Evolutionary conservation across 2,888 invertebrate genomes (phyloP).

Genomic region (Drosophila cognata): DNA sequence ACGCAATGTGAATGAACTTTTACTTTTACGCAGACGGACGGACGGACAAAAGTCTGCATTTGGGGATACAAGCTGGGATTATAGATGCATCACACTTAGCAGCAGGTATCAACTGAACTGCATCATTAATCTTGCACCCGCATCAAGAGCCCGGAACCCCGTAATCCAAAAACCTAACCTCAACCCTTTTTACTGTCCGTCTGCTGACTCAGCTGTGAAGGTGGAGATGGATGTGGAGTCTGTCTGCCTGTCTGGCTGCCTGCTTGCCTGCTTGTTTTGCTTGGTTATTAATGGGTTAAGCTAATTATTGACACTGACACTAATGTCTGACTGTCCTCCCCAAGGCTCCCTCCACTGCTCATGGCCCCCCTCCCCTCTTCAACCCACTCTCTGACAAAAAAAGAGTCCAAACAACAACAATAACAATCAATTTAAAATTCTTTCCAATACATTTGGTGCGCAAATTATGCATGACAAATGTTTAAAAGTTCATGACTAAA

Average conservation of each 20-base stretch:
- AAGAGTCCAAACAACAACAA: constrained; percentile 57
- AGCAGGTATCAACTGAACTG: constrained; percentile 53
- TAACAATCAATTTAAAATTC: constrained; percentile 82
- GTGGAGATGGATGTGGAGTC: constrained; percentile 4
- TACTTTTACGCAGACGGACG: constrained; percentile 57
- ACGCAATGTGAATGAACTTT: constrained; percentile 75
- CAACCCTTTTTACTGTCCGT: constrained; percentile 14
- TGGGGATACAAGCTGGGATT: constrained; percentile 1
- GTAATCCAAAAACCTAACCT: constrained; percentile 14
- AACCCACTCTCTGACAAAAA: background rate
- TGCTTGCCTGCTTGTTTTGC: constrained; percentile 40
- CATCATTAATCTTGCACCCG: constrained; percentile 67
- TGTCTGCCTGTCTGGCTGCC: background rate
- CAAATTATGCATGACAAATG: constrained; percentile 82
- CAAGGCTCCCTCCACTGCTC: background rate
- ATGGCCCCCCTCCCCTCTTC: background rate
- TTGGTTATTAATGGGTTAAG: constrained; percentile 76
- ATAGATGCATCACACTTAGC: constrained; percentile 44
- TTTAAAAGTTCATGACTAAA: constrained; percentile 79
- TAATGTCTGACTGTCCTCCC: constrained; percentile 26
- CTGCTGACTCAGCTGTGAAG: constrained; percentile 60
- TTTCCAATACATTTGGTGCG: constrained; percentile 81
- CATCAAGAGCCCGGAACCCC: constrained; percentile 18
- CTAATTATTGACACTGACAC: constrained; percentile 74
- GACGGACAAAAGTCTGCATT: background rate